Base-by-base conservation (phyloP, 2,888 invertebrate genomes). In the Geotrupes spiniger region DNA sequence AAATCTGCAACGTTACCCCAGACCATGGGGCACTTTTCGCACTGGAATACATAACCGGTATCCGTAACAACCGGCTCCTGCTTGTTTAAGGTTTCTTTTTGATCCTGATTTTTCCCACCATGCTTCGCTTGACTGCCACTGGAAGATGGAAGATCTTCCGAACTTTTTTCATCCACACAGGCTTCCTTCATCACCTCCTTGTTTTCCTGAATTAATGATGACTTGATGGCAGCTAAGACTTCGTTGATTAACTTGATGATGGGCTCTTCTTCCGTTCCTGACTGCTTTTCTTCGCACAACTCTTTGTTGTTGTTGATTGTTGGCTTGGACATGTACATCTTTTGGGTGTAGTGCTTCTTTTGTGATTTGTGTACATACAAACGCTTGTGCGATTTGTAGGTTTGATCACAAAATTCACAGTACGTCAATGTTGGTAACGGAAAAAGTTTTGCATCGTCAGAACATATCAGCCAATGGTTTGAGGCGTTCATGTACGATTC, bases 361-460 rank as follows among this genome's bases (percentile, higher is more conserved):
- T 77, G 75, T 33, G 79, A 78, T 58, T 78, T 79, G 51, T 81
- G 80, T 33, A 77, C 78, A 57, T 78, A 78, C n/a, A 82, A 73
- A 2, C 74, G 58, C 21, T 78, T 74, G 42, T 77, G 69, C 9
- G 76, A 76, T 55, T 76, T 77, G 53, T 75, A 75, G 1, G 76
- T 76, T 12, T 74, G 68, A 52, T 75, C 73, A 47, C 77, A 77
- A 31, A 71, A 65, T 52, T 76, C 73, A 56, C 77, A 77, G 11
- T 73, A 68, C 8, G 74, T 74, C 29, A 73, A 61, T 42, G 72
- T 74, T 2, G 74, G 69, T 1, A 77, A 63, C 53, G 72, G 76
- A 51, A 77, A 77, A 11, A 71, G 62, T 55, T 73, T 75, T 0
- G 73, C 70, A 58, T 73, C 74, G 42, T 75, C 75, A 0, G 70